Evolutionary conservation across 2,888 invertebrate genomes (phyloP).

Genomic region (Rutpela maculata): DNA sequence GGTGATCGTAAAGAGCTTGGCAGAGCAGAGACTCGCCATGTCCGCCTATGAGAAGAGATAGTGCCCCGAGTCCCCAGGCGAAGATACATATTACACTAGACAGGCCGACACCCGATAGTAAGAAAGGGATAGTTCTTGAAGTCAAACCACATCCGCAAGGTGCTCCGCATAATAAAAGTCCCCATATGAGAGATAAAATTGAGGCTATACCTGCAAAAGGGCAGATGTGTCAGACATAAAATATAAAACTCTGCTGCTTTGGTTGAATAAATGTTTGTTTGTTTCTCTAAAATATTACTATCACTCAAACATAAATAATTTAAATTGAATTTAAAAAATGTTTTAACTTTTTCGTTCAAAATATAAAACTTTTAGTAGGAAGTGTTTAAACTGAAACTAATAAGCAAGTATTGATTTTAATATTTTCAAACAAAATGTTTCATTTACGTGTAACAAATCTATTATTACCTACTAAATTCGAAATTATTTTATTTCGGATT

Average conservation of each 20-base stretch:
- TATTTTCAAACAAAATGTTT: too few relatives aligned
- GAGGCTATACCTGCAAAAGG: conserved; percentile 71
- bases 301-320: not conserved
- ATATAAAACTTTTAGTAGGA: too few relatives aligned
- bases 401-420: too few relatives aligned
- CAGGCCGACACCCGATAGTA: conserved; percentile 75
- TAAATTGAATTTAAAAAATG: too few relatives aligned
- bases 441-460: too few relatives aligned
- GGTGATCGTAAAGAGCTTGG: conserved; percentile 82
- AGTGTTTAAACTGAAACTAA: too few relatives aligned
- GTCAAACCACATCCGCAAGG: conserved; percentile 72
- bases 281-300: not conserved
- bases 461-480: too few relatives aligned
- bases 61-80: conserved; percentile 79
- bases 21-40: conserved; percentile 84
- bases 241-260: not conserved
- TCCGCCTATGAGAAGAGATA: conserved; percentile 78
- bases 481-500: too few relatives aligned
- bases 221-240: not conserved
- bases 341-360: too few relatives aligned
- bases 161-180: conserved; percentile 74
- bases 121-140: conserved; percentile 68
- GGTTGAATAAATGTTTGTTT: not conserved
- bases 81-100: conserved; percentile 78
- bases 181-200: conserved; percentile 75